Evolutionary conservation across 2,888 invertebrate species (phyloP).

Genomic region (Anthoptus insignis): DNA sequence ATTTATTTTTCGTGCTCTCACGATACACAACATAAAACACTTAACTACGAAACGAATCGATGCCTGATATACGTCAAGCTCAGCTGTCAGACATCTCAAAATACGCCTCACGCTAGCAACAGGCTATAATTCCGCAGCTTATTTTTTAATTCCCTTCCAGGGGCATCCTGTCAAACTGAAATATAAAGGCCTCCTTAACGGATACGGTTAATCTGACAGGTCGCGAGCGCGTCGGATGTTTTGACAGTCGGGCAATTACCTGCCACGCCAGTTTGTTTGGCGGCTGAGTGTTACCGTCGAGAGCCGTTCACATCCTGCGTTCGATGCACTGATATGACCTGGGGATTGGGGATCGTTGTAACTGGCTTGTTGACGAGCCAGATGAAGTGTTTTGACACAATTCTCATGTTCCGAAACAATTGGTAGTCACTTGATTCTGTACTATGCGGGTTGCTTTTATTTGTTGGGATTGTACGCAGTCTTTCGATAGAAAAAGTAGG

Average conservation of each 20-base stretch:
- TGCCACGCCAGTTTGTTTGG: conserved; percentile 65
- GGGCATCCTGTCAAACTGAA: conserved; percentile 51
- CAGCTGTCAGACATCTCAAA: not conserved
- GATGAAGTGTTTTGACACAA: not conserved
- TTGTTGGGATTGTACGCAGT: too few species aligned
- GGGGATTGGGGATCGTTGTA: not conserved
- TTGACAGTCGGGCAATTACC: conserved; percentile 83
- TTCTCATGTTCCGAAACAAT: not conserved
- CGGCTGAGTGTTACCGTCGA: conserved; percentile 56
- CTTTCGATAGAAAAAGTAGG: too few species aligned
- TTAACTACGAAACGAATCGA: conserved; percentile 25
- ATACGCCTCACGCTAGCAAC: conserved; percentile 16
- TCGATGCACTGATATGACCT: conserved; percentile 36
- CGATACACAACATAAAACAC: not conserved
- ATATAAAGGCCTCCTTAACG: conserved; percentile 66
- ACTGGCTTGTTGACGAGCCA: not conserved
- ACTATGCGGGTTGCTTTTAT: too few species aligned
- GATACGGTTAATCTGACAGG: conserved; percentile 77
- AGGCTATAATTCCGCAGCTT: conserved; percentile 48
- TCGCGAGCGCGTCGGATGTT: conserved; percentile 67
- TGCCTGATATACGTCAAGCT: not conserved
- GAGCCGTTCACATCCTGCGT: conserved; percentile 71
- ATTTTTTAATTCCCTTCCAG: conserved; percentile 55
- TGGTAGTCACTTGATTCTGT: too few species aligned
- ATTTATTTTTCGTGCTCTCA: not conserved